Base-by-base conservation (phyloP, 2,888 invertebrate species). In the Tricholauxania praeusta region DNA sequence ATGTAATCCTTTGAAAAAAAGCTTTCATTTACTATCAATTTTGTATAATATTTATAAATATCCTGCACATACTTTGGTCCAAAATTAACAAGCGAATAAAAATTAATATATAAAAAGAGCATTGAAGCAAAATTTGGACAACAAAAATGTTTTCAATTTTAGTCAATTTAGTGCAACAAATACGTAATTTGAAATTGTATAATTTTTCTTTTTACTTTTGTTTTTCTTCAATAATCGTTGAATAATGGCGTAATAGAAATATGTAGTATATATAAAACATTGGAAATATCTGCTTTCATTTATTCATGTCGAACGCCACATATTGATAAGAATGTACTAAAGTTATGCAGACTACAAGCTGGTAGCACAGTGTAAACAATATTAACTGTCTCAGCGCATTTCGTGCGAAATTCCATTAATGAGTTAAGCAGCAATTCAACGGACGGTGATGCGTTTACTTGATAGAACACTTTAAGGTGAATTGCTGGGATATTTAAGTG, bases 321-420 rank as follows among this genome's bases (percentile, higher is more conserved):
- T 86, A 96, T 91, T 76, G 95, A 95, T 79, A 96, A 90, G 89
- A 94, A 94, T 82, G 94, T 94, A 89, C 92, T 92, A 78, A 92
- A 92, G 88, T 93, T 93, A 88, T 94, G 93, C 82, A 96, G 90
- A 85, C 93, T 92, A 78, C 91, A 90, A 78, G 94, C 95, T 68
- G 96, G 96, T 88, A 95, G 90, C 75, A 93, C 90, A 15, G 93
- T 94, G 79, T 92, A 92, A 72, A 93, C 92, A 78, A 94, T 89
- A 68, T 79, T 77, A 82, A 86, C 81, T 86, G 89, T 79, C 83
- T 89, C 84, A 83, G 89, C 89, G 85, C 89, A 83, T 84, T 91
- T 89, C 59, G 82, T 79, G 49, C 87, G 85, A 76, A 88, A 85
- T 72, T 88, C 86, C 71, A 88, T 83, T 64, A 90, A 78, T 51